phyloP scores from a whole-genome alignment of 2,113 vertebrate species.

The Zosterops borbonicus region DNA sequence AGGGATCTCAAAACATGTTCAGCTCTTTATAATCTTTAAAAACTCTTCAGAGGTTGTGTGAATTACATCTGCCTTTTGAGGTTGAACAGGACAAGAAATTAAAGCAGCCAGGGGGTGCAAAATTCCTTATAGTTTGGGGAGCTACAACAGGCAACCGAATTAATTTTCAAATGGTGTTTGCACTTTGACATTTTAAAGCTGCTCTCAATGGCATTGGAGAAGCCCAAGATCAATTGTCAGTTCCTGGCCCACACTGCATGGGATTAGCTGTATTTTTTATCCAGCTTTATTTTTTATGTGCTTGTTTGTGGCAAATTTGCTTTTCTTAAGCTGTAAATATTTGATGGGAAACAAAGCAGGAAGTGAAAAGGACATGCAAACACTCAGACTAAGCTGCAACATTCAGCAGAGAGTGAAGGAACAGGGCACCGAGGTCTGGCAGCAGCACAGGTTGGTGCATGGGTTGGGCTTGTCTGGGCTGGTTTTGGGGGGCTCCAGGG shows the following conservation, averaged over 20 bases:
- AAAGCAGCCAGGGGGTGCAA: neutral
- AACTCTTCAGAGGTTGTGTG: accelerated
- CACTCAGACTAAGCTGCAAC: neutral
- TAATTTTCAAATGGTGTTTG: neutral
- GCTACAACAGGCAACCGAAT: neutral
- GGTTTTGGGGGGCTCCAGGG: neutral
- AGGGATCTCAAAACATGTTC: neutral
- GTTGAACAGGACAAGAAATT: neutral
- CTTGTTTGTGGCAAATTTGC: neutral
- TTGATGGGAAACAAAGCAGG: neutral
- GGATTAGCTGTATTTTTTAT: neutral
- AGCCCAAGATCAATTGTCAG: neutral
- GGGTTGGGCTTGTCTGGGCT: neutral
- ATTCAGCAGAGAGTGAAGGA: neutral
- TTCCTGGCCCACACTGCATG: neutral
- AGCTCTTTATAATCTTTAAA: neutral
- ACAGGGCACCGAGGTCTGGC: neutral
- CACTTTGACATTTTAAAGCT: neutral
- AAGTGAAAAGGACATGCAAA: neutral
- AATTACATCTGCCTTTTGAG: neutral
- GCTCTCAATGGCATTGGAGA: neutral
- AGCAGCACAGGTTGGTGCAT: neutral
- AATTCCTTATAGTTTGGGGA: neutral
- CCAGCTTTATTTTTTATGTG: neutral
- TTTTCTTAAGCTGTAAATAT: slow-evolving; percentile 29